Base-by-base conservation (phyloP, 2,888 invertebrate genomes). In the Cephus spinipes region DNA sequence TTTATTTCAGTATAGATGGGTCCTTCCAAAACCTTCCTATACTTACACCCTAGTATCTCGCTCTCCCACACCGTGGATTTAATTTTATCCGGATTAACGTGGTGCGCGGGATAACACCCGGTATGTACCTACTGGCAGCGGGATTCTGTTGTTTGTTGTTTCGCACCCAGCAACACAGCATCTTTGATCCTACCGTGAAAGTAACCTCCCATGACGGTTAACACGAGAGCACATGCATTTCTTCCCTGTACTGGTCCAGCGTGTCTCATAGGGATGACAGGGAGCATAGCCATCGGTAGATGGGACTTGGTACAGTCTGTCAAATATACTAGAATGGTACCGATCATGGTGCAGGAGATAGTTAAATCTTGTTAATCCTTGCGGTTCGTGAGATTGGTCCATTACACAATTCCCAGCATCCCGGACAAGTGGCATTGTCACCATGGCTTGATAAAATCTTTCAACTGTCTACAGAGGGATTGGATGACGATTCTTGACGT, bases 71-170 rank as follows among this genome's bases (percentile, higher is more conserved):
- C 83, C 79, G 79, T 83, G 31, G 71, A 71, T 87, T 88, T 86
- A 86, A 89, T 89, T 89, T 87, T 84, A 85, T 85, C 87, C 86
- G 87, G 86, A 86, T 87, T 87, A 88, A 81, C 83, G 80, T 74
- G 79, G 77, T 75, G 34, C 75, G 79, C 76, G 36, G 74, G 78
- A 55, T 75, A 31, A 69, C 68, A 40, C 76, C 33, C n/a, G 74
- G 77, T 73, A 55, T 34, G 15, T 74, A 31, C 15, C 23, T 9
- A 55, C 55, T 55, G 55, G 55, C 55, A 55, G 55, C 23, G 69
- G 71, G 76, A 36, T 86, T 81, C 83, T 81, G 85, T 84, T 85
- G 86, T 85, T 85, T 85, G 85, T 83, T 83, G 84, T 84, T 83
- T 77, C 80, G 79, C 78, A 75, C 76, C 76, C 77, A 74, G 78